A percentile compares a stretch with the other conserved stretches of the same genome.
These are phyloP conservation scores for Aegithalos caudatus DNA, from an alignment of 2,113 vertebrate genomes.

Conservation along the genomic window DNA sequence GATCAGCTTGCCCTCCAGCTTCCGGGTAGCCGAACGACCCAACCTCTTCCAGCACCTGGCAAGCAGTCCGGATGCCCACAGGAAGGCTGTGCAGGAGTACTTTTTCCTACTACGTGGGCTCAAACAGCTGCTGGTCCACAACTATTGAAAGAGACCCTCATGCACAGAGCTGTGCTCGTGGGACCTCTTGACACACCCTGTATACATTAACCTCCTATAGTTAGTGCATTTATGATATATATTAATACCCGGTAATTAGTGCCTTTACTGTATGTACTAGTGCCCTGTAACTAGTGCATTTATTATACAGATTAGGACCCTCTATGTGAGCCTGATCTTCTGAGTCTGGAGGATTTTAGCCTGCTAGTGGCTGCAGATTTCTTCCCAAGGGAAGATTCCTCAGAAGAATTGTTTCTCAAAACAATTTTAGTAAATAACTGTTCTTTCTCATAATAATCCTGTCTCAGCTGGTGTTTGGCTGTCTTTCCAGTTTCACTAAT, in stretches of 20 bases:
- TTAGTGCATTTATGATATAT: background rate
- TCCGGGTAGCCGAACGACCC: background rate
- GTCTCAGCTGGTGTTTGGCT: too few relatives aligned
- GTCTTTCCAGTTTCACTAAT: too few relatives aligned
- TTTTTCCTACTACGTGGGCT: fast-evolving
- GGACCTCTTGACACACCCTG: background rate
- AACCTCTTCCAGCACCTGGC: background rate
- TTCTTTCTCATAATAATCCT: too few relatives aligned
- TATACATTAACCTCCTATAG: fast-evolving
- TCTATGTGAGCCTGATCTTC: too few relatives aligned
- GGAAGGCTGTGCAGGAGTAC: fast-evolving
- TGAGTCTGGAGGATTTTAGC: too few relatives aligned
- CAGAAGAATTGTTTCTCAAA: too few relatives aligned
- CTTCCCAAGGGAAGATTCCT: too few relatives aligned
- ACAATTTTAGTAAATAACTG: too few relatives aligned
- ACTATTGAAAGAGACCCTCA: background rate
- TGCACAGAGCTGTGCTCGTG: background rate
- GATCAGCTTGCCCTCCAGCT: background rate
- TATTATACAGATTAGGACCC: background rate
- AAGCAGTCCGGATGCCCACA: fast-evolving
- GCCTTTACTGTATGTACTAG: background rate
- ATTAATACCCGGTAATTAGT: background rate
- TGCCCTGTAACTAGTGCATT: background rate
- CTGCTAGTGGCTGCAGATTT: too few relatives aligned
- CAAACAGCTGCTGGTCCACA: fast-evolving